Conservation (phyloP, 2,888 invertebrate genomes). For the Stenurella melanura region DNA sequence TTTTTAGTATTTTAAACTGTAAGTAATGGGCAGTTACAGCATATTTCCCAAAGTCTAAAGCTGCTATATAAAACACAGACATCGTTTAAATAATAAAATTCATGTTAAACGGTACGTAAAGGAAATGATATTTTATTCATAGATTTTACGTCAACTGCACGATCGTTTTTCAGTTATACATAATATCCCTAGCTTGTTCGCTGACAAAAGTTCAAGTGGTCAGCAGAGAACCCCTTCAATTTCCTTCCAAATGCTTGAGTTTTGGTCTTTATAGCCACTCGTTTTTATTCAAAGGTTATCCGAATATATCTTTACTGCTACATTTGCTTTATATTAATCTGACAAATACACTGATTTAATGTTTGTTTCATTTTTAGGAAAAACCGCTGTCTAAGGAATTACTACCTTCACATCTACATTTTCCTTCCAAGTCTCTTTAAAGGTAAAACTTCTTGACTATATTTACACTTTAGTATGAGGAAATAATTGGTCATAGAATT, state of each 20-base stretch:
- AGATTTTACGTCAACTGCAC: conserved; percentile 60
- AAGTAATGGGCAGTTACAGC: conserved; percentile 38
- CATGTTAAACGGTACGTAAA: conserved; percentile 61
- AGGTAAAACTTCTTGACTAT: too few species aligned
- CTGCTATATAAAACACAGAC: conserved; percentile 48
- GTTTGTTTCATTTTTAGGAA: neutral
- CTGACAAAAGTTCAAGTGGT: conserved; percentile 63
- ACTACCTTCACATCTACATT: too few species aligned
- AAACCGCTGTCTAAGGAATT: too few species aligned
- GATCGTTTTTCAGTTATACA: conserved; percentile 57
- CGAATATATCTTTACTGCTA: conserved; percentile 64
- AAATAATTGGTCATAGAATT: too few species aligned
- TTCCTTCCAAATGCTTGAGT: conserved; percentile 63
- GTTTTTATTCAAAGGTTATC: conserved; percentile 67
- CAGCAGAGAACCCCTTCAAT: conserved; percentile 62
- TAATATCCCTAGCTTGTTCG: conserved; percentile 50
- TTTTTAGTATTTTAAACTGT: conserved; percentile 24
- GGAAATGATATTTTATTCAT: conserved; percentile 62
- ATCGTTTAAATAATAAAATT: conserved; percentile 55
- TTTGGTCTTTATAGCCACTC: conserved; percentile 64
- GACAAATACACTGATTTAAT: conserved; percentile 61
- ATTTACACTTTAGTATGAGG: too few species aligned
- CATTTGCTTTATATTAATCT: conserved; percentile 66
- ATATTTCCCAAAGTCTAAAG: conserved; percentile 44
- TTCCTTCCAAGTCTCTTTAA: too few species aligned